A percentile compares a stretch with the other conserved stretches of the same genome.
These are phyloP conservation scores for Iguana delicatissima DNA, from an alignment of 2,797 vertebrate genomes.

Conservation along the genomic window DNA sequence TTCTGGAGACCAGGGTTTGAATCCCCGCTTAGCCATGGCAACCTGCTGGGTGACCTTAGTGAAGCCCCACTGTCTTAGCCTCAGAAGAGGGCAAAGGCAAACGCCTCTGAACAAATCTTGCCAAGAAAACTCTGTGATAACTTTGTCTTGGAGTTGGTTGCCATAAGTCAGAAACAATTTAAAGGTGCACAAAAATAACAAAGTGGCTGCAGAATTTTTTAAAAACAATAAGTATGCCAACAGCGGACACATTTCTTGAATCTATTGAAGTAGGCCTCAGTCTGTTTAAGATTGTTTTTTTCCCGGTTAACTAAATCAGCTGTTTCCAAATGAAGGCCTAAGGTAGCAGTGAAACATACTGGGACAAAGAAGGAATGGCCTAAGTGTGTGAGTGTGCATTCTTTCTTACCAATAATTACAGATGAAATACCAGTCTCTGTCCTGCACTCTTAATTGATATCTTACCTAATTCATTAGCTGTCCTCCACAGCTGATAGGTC, in stretches of 20 bases:
- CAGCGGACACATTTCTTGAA: not conserved
- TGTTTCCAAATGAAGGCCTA: not conserved
- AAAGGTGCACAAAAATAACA: no score
- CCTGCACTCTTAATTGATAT: slow-evolving; percentile 5
- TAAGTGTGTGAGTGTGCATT: not conserved
- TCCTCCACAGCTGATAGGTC: not conserved
- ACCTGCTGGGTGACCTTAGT: no score
- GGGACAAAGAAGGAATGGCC: not conserved
- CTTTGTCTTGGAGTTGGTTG: no score
- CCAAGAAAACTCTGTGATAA: no score
- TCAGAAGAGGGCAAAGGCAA: no score
- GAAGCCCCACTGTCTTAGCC: no score
- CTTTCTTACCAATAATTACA: not conserved
- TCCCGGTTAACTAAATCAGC: not conserved
- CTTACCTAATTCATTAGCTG: not conserved
- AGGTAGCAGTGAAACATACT: not conserved
- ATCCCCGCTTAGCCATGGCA: no score
- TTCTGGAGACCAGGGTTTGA: no score
- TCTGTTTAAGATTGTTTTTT: not conserved
- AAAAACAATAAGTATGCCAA: not conserved
- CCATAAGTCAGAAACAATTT: no score
- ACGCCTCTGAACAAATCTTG: no score
- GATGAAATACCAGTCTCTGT: not conserved
- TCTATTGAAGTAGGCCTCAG: not conserved
- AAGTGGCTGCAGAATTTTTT: not conserved